Conservation (phyloP, 2,113 vertebrate species). For the Haemorhous mexicanus region DNA sequence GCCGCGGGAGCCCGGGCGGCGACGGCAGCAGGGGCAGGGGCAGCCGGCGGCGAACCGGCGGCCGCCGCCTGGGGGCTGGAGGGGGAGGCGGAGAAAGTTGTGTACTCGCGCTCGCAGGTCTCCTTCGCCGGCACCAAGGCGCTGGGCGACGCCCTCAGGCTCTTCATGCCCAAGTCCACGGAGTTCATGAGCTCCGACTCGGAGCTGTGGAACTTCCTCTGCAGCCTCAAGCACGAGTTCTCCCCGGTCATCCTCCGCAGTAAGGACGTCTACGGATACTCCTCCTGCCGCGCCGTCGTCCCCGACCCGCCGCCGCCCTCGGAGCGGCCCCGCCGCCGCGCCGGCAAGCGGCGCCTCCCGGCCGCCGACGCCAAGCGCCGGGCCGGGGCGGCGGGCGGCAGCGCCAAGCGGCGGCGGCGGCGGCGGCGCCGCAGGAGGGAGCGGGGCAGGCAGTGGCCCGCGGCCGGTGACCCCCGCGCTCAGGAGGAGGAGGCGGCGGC, state of each 20-base stretch:
- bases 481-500: background rate
- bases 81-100: conserved; percentile 74
- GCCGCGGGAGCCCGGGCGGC: background rate
- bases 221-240: conserved; percentile 80
- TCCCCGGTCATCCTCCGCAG: conserved; percentile 80
- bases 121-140: conserved; percentile 74
- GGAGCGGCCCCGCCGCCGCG: background rate
- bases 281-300: conserved; percentile 75
- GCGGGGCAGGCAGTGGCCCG: background rate
- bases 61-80: background rate
- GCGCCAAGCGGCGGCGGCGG: too few relatives aligned
- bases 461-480: background rate
- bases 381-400: too few relatives aligned
- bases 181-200: conserved; percentile 81
- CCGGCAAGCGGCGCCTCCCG: background rate
- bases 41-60: background rate
- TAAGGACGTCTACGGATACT: conserved; percentile 80
- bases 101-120: conserved; percentile 77
- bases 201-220: conserved; percentile 82
- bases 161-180: conserved; percentile 79
- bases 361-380: too few relatives aligned
- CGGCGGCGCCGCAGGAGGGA: too few relatives aligned
- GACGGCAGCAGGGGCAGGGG: background rate
- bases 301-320: conserved; percentile 59
- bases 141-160: conserved; percentile 77